Evolutionary conservation across 2,113 vertebrate species (phyloP).

Genomic region (Brachyistius frenatus): DNA sequence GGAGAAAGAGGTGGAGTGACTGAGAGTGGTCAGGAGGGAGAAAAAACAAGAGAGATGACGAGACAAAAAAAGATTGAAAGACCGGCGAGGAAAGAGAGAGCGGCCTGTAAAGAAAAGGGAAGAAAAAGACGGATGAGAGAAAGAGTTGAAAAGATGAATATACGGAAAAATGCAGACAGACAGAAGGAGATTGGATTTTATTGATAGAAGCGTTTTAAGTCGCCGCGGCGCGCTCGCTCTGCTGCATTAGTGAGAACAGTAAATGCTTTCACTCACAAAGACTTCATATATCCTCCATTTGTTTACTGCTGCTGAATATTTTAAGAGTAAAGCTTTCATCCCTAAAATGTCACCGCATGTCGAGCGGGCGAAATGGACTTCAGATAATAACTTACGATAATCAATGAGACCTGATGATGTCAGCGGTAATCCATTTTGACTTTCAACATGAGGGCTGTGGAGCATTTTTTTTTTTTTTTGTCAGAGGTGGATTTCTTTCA

Average conservation of each 20-base stretch:
- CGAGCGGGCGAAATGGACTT: neutral
- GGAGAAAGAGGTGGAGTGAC: too few species aligned
- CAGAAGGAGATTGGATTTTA: constrained; percentile 55
- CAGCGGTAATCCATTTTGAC: constrained; percentile 31
- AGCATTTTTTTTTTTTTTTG: neutral
- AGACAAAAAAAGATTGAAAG: neutral
- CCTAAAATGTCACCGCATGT: constrained; percentile 14
- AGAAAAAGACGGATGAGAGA: constrained; percentile 19
- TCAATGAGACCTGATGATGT: constrained; percentile 50
- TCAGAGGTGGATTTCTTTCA: constrained; percentile 1
- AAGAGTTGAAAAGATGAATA: constrained; percentile 26
- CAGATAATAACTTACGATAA: constrained; percentile 42
- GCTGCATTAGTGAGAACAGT: constrained; percentile 61
- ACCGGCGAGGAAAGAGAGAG: neutral
- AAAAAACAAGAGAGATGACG: too few species aligned
- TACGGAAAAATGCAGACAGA: constrained; percentile 18
- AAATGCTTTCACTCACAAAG: constrained; percentile 62
- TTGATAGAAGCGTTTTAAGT: constrained; percentile 60
- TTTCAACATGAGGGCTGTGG: constrained; percentile 2
- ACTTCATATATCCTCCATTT: constrained; percentile 60
- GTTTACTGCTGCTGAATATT: constrained; percentile 68
- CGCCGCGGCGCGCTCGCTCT: neutral
- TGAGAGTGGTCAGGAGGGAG: too few species aligned
- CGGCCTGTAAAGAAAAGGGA: constrained; percentile 14
- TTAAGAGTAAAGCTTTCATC: constrained; percentile 65